Evolutionary conservation across 2,797 vertebrate species (phyloP).

Genomic region (Argyrosomus regius): DNA sequence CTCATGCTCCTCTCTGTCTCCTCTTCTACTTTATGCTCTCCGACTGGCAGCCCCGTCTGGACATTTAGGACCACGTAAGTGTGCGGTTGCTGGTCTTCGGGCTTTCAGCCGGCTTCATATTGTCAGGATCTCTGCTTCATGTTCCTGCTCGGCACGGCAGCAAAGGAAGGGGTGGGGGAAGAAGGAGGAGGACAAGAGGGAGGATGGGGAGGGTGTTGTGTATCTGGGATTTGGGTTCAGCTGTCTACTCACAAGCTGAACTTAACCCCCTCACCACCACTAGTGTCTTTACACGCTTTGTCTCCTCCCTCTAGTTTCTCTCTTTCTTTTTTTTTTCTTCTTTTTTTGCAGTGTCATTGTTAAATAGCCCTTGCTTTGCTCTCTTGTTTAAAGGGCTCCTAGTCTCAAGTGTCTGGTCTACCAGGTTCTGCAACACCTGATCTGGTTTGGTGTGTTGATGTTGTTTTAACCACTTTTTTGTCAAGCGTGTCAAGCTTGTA

Average conservation of each 20-base stretch:
- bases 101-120: constrained; percentile 72
- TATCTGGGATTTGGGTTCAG: constrained; percentile 85
- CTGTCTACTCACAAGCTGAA: constrained; percentile 82
- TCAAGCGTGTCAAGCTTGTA: constrained; percentile 41
- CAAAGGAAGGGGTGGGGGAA: constrained; percentile 65
- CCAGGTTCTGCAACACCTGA: constrained; percentile 73
- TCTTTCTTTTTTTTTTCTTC: constrained; percentile 28
- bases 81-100: constrained; percentile 46
- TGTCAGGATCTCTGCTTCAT: constrained; percentile 72
- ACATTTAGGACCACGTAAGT: constrained; percentile 83
- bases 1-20: constrained; percentile 77
- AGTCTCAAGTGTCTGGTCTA: constrained; percentile 45
- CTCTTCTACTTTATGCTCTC: constrained; percentile 71
- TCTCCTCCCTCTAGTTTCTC: constrained; percentile 52
- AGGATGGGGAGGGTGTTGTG: constrained; percentile 69
- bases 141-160: constrained; percentile 70
- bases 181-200: constrained; percentile 50
- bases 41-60: constrained; percentile 67
- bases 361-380: constrained; percentile 52
- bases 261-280: constrained; percentile 63
- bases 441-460: constrained; percentile 72
- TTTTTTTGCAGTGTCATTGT: constrained; percentile 75
- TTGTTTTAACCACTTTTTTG: constrained; percentile 39
- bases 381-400: constrained; percentile 75
- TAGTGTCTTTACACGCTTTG: constrained; percentile 51